A percentile compares a stretch with the other conserved stretches of the same genome.
Conservation (phyloP, 2,113 vertebrate species). For the Datnioides undecimradiatus region DNA sequence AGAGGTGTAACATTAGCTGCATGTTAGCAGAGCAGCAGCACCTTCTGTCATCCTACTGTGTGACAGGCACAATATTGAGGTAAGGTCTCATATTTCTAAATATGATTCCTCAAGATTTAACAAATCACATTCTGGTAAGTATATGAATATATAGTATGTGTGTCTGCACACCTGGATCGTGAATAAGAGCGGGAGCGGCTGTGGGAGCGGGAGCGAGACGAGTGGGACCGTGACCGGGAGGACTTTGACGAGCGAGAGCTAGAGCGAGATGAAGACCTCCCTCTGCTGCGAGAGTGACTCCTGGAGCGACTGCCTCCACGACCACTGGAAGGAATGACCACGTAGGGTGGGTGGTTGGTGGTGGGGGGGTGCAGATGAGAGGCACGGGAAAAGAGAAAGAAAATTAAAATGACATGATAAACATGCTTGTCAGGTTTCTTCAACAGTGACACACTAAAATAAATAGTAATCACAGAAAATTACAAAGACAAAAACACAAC, state of each 20-base stretch:
- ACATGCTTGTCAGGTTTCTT: not conserved
- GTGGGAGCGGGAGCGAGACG: constrained; percentile 86
- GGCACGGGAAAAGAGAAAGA: not conserved
- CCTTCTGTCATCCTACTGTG: too few relatives aligned
- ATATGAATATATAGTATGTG: not conserved
- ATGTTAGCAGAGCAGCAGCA: too few relatives aligned
- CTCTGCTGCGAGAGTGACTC: constrained; percentile 93
- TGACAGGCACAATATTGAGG: too few relatives aligned
- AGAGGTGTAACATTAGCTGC: too few relatives aligned
- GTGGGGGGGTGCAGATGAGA: too few relatives aligned
- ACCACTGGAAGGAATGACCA: constrained; percentile 72
- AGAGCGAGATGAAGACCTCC: constrained; percentile 93
- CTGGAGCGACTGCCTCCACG: constrained; percentile 85
- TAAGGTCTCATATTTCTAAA: too few relatives aligned
- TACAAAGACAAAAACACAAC: not conserved
- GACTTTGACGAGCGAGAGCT: constrained; percentile 96
- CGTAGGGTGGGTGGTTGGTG: not conserved
- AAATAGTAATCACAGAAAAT: not conserved
- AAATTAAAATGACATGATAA: not conserved
- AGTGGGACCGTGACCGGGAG: constrained; percentile 89
- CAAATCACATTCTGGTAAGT: not conserved
- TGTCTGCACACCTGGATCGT: constrained; percentile 87
- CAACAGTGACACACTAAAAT: not conserved
- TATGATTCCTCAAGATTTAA: too few relatives aligned
- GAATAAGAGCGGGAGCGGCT: constrained; percentile 93